Percentiles rank a stretch among this genome's conserved stretches.
Evolutionary conservation across 2,113 vertebrate genomes (phyloP).

Genomic region (Mustelus asterias): DNA sequence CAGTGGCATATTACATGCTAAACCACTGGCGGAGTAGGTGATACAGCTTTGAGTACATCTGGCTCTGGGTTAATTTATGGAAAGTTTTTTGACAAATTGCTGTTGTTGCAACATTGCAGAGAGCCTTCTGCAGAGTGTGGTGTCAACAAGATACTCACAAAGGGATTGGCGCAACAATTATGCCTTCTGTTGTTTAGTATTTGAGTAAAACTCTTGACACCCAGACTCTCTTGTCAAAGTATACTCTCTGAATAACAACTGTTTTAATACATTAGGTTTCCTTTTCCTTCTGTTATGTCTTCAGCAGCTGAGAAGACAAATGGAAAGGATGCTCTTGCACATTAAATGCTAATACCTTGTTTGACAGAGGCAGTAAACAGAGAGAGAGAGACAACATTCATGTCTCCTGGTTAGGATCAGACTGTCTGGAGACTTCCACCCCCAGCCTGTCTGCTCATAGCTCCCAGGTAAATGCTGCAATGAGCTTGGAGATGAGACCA

Average conservation of each 20-base stretch:
- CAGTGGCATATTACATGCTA: background rate
- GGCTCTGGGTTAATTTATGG: background rate
- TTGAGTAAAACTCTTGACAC: background rate
- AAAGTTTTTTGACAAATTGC: background rate
- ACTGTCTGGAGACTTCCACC: background rate
- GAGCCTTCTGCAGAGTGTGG: background rate
- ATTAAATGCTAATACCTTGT: background rate
- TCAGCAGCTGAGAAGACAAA: conserved; percentile 19
- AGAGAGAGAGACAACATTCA: background rate
- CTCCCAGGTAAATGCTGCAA: background rate
- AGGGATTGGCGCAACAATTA: background rate
- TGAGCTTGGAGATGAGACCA: background rate
- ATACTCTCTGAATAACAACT: background rate
- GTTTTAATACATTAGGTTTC: conserved; percentile 18
- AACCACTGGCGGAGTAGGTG: background rate
- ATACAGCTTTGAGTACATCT: background rate
- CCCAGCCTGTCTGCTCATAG: background rate
- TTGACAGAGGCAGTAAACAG: background rate
- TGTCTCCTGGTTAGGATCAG: background rate
- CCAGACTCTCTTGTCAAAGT: background rate
- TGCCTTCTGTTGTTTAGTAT: background rate
- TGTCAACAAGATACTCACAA: background rate
- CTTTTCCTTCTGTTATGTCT: background rate
- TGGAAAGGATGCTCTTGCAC: background rate
- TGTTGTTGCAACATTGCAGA: background rate